Evolutionary conservation across 1,140 invertebrate genomes (phyloP), one percentile per base, ranked within the genome.

Genomic region (Probaryconus sp.): DNA sequence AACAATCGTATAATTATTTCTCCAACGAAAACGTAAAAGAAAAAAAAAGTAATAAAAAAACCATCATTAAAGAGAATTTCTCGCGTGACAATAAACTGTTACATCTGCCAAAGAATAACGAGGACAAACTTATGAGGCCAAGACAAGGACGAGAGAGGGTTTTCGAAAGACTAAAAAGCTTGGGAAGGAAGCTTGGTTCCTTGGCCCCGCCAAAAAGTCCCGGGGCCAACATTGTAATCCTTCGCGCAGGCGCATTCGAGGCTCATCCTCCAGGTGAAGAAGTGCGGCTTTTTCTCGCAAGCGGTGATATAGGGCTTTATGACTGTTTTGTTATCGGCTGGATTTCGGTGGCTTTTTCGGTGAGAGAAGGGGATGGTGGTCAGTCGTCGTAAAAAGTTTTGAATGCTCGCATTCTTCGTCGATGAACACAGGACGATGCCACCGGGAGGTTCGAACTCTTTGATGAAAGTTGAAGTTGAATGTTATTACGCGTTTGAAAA

Each of bases 211-310:
- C 56, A 80, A 82, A 83, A 80, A 77, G 76, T 78, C 70, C 73
- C 53, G 31, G 61, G 73, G 71, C 71, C 72, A 77, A 83, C 81
- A 83, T 83, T 83, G 82, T 83, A 67, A 76, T 30, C 48, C n/a
- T 58, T 31, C 70, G 81, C 78, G 79, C 80, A 82, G 73, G 75
- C 77, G 80, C 76, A 67, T 70, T 68, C 30, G 56, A 21, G 56
- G 58, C 56, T 70, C 70, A 47, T 76, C 56, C n/a, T 4, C 50
- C 61, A 31, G 37, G 53, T 48, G 26, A 43, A 63, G 37, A 63
- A 16, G n/a, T n/a, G n/a, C n/a, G n/a, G n/a, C 45, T 51, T 65
- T 43, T 60, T 60, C 40, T 4, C n/a, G 18, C 42, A 28, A 63
- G 40, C 40, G 42, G 56, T n/a, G 28, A 9, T 5, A 30, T 30